Conservation (phyloP, 2,797 vertebrate species). For the Stomatorhinus walkeri region DNA sequence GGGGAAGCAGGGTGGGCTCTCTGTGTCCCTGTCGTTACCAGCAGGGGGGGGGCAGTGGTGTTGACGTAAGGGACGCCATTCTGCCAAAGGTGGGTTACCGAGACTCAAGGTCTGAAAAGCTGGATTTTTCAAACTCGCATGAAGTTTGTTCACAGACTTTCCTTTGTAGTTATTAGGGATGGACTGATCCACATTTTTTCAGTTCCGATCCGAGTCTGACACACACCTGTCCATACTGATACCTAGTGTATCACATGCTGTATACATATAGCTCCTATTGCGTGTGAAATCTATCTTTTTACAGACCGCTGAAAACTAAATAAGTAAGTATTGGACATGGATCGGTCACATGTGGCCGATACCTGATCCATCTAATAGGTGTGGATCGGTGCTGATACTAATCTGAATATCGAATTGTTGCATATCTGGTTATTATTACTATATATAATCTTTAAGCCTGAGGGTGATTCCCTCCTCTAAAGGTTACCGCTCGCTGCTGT, state of each 20-base stretch:
- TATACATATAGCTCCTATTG: not conserved
- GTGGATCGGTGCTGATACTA: not conserved
- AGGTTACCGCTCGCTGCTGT: not conserved
- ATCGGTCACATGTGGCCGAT: not conserved
- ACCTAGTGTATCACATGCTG: not conserved
- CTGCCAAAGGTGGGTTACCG: not conserved
- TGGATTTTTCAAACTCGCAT: not conserved
- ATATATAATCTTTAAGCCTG: not conserved
- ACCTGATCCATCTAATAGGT: not conserved
- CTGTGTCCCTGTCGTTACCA: not conserved
- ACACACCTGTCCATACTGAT: no score
- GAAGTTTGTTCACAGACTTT: not conserved
- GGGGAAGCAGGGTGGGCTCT: not conserved
- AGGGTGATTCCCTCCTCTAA: not conserved
- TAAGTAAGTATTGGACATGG: not conserved
- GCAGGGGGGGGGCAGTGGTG: not conserved
- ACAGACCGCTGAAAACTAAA: not conserved
- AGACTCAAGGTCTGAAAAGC: not conserved
- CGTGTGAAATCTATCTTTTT: not conserved
- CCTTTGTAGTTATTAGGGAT: not conserved
- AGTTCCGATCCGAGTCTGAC: not conserved
- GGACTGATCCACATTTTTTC: not conserved
- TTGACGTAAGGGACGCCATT: not conserved
- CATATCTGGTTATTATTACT: not conserved
- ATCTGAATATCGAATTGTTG: not conserved